A percentile compares a stretch with the other conserved stretches of the same genome.
These are phyloP conservation scores for Papilio elwesi DNA, from an alignment of 2,888 invertebrate genomes.

Conservation along the genomic window DNA sequence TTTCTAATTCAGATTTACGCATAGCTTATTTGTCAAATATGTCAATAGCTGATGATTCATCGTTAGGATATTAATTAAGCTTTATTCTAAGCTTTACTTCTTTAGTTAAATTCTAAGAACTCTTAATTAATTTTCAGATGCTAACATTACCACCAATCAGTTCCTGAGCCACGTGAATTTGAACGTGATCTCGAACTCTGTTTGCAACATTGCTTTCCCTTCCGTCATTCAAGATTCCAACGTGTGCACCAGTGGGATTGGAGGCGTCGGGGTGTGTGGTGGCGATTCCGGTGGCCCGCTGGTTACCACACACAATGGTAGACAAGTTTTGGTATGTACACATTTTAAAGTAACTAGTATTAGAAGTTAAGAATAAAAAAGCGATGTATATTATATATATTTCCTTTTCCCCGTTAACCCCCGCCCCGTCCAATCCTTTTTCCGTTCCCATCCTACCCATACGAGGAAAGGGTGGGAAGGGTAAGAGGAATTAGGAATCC, in stretches of 20 bases:
- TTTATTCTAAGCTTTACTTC: background rate
- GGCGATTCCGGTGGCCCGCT: constrained; percentile 73
- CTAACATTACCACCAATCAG: constrained; percentile 46
- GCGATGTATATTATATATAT: no score
- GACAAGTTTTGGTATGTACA: constrained; percentile 54
- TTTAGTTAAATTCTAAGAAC: constrained; percentile 1
- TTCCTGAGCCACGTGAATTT: constrained; percentile 51
- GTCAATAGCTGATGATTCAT: no score
- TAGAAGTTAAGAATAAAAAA: no score
- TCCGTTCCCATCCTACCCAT: no score
- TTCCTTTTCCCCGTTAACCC: no score
- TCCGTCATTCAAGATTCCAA: constrained; percentile 52
- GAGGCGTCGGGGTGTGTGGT: constrained; percentile 52
- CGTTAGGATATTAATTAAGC: no score
- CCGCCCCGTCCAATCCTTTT: no score
- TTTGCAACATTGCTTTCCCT: constrained; percentile 53
- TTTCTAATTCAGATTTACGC: no score
- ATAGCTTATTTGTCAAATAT: no score
- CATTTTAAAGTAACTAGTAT: background rate
- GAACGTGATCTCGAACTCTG: constrained; percentile 56
- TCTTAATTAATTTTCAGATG: constrained; percentile 45
- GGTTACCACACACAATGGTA: constrained; percentile 45
- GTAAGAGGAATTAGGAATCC: no score
- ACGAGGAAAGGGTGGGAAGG: no score
- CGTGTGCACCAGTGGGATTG: constrained; percentile 53